A percentile compares a stretch with the other conserved stretches of the same genome.
Conservation (phyloP, 2,888 invertebrate species). For the Actias luna region DNA sequence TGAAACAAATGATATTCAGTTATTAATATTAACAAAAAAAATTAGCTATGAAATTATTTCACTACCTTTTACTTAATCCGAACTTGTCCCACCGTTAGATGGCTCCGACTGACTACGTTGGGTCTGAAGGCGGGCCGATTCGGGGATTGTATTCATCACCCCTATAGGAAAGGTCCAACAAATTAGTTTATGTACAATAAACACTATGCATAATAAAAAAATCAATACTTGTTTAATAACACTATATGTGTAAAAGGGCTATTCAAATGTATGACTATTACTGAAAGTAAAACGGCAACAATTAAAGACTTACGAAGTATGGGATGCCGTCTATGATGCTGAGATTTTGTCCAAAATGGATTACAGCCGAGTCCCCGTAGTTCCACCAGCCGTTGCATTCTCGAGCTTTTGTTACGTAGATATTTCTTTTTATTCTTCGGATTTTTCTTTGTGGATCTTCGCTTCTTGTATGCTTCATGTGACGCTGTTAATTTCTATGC, state of each 20-base stretch:
- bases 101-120: neutral
- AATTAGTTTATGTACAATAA: too few species aligned
- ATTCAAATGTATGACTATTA: neutral
- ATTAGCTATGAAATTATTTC: too few species aligned
- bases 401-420: neutral
- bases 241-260: too few species aligned
- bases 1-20: too few species aligned
- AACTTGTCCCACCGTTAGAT: neutral
- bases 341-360: neutral
- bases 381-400: conserved; percentile 3
- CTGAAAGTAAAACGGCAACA: too few species aligned
- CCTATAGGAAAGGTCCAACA: neutral
- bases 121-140: neutral
- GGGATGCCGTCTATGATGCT: conserved; percentile 4
- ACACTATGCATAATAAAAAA: neutral
- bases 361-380: neutral
- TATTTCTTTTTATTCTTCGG: neutral
- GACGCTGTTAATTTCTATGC: neutral
- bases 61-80: neutral
- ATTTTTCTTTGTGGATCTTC: neutral
- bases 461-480: neutral
- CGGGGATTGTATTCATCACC: neutral
- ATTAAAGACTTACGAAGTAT: conserved; percentile 10
- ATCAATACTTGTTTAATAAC: neutral
- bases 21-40: too few species aligned